Base-by-base conservation (phyloP, 2,888 invertebrate genomes). In the Asteroscopus sphinx region DNA sequence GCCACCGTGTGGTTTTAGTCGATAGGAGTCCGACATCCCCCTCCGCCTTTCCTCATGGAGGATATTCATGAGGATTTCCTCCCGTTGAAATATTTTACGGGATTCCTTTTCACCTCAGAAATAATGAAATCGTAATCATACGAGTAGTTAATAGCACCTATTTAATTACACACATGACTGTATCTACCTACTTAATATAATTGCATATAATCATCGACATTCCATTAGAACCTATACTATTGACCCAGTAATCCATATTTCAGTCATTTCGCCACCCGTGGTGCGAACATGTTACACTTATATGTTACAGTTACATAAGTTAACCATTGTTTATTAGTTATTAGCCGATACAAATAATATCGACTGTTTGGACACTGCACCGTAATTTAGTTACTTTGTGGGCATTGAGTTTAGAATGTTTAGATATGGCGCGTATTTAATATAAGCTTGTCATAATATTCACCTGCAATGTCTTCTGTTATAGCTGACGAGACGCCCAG, bases 301-400 rank as follows among this genome's bases (percentile, higher is more conserved):
- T 35, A 42, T 11, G 17, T 41, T 36, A 33, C 33, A 16, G 12
- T 67, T 70, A 52, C 25, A 1, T 70, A 52, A 70, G 2, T 9
- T 28, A 8, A 39, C 66, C 33, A 70, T 66, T 52, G 66, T 66
- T 1, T 45, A 65, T 67, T 35, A 39, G 59, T 73, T 63, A 74
- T 59, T 62, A 66, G 13, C 46, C 44, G 59, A 76, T 76, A 67
- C 61, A 52, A 74, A 63, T 61, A 47, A 56, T 74, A 76, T 73
- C 46, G 59, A 64, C 56, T 63, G 69, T 73, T 73, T 69, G 63
- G 60, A 64, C 67, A 69, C 62, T 55, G 39, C 25, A 15, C 13
- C 13, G 44, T 60, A 42, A 55, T 59, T 42, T 63, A n/a, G 69
- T 52, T 62, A 52, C 25, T 74, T 35, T 25, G 49, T 33, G 5